Conservation (phyloP, 23 tunicate species). For the Ciona savignyi region DNA sequence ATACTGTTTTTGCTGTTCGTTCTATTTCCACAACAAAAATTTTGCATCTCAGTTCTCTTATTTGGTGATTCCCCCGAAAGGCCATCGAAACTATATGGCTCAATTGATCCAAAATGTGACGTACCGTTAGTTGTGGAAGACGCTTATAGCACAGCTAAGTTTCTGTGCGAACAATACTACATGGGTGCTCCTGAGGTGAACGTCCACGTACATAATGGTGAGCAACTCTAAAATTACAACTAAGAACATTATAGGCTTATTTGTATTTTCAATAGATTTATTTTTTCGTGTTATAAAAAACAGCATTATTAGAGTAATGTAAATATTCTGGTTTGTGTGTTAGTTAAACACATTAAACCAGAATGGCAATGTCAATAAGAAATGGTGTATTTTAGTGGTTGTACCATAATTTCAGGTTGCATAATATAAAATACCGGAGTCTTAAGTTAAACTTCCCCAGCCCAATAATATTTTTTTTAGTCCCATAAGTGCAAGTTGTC, state of each 20-base stretch:
- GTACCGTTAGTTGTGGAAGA: conserved; percentile 80
- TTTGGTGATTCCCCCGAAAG: conserved; percentile 58
- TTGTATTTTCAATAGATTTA: too few relatives aligned
- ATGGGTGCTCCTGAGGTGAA: conserved; percentile 79
- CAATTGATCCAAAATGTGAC: conserved; percentile 85
- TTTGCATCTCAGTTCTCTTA: conserved; percentile 38
- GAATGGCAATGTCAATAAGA: neutral
- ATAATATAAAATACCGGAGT: too few relatives aligned
- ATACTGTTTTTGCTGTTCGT: too few relatives aligned
- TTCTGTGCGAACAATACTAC: conserved; percentile 91
- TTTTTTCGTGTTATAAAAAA: too few relatives aligned
- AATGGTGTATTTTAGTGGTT: too few relatives aligned
- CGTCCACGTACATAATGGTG: conserved; percentile 81
- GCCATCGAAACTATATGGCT: conserved; percentile 41
- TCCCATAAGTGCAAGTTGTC: too few relatives aligned
- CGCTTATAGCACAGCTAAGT: conserved; percentile 74
- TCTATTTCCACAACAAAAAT: neutral
- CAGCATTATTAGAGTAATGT: too few relatives aligned
- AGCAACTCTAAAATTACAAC: too few relatives aligned
- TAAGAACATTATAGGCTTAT: too few relatives aligned
- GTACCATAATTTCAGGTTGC: too few relatives aligned
- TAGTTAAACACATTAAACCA: neutral
- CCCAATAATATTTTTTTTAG: too few relatives aligned
- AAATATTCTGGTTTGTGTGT: neutral
- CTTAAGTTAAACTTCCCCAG: too few relatives aligned